Base-by-base conservation (phyloP, 1,140 invertebrate species). In the Ceratina australensis region DNA sequence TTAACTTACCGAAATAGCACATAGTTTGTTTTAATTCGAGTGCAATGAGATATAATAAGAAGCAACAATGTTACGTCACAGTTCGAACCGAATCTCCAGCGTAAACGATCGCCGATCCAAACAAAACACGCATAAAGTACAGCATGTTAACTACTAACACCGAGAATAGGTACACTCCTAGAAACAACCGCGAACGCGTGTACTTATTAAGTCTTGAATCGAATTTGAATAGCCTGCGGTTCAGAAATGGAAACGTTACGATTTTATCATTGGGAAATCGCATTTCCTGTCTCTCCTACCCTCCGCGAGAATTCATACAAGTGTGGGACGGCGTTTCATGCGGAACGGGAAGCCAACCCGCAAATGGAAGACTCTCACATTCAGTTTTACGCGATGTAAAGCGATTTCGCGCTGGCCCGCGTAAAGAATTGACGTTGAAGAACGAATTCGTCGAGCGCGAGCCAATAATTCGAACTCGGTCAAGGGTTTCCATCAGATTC, bases 221-320 rank as follows among this genome's bases (percentile, higher is more conserved):
- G 33, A 42, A 42, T 42, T 42, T 42, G 33, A 42, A 42, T 42
- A 42, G 33, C 3, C 5, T 42, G 33, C 13, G 5, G 18, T 16
- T 16, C 64, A 49, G 33, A 42, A 42, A 42, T 42, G 33, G 33
- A 42, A 54, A 65, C 15, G 61, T 24, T n/a, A 42, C 7, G 26
- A 78, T 22, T 77, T 82, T 68, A 77, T 72, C 68, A 42, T 42
- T 42, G 59, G 18, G 24, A 54, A 68, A 72, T 82, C 65, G 57
- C 68, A 63, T 78, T 81, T 81, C 57, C 49, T n/a, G 20, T 56
- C 33, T 56, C n/a, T 15, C 1, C 10, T 18, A 1, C 16, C 13
- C 49, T 22, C 7, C 15, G 22, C 33, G 5, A 1, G 60, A 50
- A 59, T 59, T 66, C 72, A 66, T 72, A 26, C 49, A 26, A 71